These are phyloP conservation scores for Eupleurogrammus muticus DNA, from an alignment of 2,797 vertebrate species.

Conservation along the genomic window DNA sequence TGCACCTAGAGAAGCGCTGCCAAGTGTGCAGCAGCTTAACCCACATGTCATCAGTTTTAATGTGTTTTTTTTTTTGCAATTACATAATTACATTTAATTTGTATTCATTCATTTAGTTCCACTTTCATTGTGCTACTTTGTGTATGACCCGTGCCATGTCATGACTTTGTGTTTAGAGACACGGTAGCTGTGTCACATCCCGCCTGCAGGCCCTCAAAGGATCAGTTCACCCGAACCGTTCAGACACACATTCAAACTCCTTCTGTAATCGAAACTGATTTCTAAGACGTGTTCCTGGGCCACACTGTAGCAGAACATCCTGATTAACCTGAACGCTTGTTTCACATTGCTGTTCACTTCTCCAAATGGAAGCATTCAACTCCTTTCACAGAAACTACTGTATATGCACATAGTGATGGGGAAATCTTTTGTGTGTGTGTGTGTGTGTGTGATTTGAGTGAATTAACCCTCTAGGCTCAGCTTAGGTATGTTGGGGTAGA, in stretches of 20 bases:
- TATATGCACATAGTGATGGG: background rate
- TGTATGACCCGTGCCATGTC: background rate
- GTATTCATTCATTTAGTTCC: background rate
- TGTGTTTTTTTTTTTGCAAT: constrained; percentile 7
- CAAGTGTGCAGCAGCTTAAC: constrained; percentile 48
- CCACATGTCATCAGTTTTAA: constrained; percentile 42
- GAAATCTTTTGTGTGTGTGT: background rate
- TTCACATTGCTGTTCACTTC: constrained; percentile 7
- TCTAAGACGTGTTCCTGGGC: background rate
- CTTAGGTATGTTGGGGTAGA: background rate
- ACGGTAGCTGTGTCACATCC: background rate
- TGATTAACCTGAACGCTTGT: background rate
- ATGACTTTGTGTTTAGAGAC: background rate
- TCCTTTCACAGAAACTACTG: background rate
- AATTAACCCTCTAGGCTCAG: background rate
- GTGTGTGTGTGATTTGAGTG: background rate
- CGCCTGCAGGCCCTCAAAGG: background rate
- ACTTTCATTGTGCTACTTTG: background rate
- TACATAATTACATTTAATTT: background rate
- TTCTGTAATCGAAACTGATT: constrained; percentile 1
- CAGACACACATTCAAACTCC: background rate
- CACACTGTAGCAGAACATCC: constrained; percentile 11
- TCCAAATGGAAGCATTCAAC: constrained; percentile 2
- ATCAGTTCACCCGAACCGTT: background rate
- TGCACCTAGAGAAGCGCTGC: constrained; percentile 52